These are phyloP conservation scores for Spheniscus humboldti DNA, from an alignment of 2,797 vertebrate genomes.

Conservation along the genomic window DNA sequence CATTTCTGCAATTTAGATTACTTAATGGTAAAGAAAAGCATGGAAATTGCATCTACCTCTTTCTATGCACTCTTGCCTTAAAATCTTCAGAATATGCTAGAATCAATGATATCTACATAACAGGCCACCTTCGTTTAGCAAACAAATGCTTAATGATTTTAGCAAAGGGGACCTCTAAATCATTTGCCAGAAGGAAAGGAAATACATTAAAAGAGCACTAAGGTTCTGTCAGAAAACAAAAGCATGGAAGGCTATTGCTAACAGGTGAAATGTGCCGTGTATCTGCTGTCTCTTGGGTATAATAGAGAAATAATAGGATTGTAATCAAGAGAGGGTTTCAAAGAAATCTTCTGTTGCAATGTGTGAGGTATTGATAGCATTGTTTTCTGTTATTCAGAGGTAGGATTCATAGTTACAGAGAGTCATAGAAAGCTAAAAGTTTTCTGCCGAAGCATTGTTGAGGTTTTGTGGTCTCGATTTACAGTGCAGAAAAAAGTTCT, in stretches of 20 bases:
- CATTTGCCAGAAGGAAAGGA: neutral
- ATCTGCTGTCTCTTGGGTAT: neutral
- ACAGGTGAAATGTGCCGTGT: neutral
- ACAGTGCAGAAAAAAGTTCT: neutral
- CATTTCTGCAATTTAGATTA: neutral
- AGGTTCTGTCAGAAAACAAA: neutral
- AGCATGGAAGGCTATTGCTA: neutral
- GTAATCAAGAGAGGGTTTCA: neutral
- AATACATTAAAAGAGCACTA: neutral
- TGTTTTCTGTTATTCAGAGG: neutral
- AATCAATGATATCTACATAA: neutral
- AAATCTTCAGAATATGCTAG: neutral
- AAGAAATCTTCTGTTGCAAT: neutral
- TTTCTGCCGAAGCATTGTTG: neutral
- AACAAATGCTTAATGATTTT: neutral
- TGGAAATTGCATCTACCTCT: neutral
- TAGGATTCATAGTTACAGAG: neutral
- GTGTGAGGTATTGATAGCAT: neutral
- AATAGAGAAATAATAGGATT: neutral
- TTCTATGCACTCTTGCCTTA: neutral
- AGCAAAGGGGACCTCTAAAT: neutral
- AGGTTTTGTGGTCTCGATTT: neutral
- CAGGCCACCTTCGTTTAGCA: neutral
- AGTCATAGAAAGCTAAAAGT: neutral
- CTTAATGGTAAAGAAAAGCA: neutral